phyloP scores from a whole-genome alignment of 2,113 vertebrate species.

The Alligator sinensis region DNA sequence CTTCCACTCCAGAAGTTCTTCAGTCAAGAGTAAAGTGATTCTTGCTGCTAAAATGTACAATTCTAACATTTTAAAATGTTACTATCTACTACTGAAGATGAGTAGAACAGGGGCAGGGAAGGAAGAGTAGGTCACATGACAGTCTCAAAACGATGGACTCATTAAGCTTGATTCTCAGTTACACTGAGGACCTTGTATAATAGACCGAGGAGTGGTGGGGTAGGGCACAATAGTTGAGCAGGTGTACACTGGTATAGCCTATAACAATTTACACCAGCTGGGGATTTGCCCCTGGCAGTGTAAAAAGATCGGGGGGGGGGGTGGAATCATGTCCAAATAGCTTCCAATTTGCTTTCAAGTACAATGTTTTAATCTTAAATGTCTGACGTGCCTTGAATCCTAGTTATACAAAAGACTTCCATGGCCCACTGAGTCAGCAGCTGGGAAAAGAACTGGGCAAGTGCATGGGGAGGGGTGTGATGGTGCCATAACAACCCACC shows the following conservation, averaged over 20 bases:
- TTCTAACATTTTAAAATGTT: background rate
- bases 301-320: background rate
- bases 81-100: background rate
- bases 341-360: background rate
- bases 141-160: background rate
- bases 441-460: too few species aligned
- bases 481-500: too few species aligned
- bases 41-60: too few species aligned
- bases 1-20: fast-evolving
- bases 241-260: background rate
- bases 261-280: background rate
- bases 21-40: background rate
- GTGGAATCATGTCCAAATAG: background rate
- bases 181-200: fast-evolving
- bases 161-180: background rate
- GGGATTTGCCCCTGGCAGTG: background rate
- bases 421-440: background rate
- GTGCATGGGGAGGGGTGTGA: too few species aligned
- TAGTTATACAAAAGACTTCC: background rate
- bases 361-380: background rate
- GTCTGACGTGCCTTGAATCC: background rate
- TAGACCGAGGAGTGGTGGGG: background rate
- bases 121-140: background rate
- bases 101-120: background rate
- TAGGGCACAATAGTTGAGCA: background rate